A percentile compares a stretch with the other conserved stretches of the same genome.
These are phyloP conservation scores for Montipora sp. DNA, from an alignment of 64 coral and sea anemone genomes.

Conservation along the genomic window DNA sequence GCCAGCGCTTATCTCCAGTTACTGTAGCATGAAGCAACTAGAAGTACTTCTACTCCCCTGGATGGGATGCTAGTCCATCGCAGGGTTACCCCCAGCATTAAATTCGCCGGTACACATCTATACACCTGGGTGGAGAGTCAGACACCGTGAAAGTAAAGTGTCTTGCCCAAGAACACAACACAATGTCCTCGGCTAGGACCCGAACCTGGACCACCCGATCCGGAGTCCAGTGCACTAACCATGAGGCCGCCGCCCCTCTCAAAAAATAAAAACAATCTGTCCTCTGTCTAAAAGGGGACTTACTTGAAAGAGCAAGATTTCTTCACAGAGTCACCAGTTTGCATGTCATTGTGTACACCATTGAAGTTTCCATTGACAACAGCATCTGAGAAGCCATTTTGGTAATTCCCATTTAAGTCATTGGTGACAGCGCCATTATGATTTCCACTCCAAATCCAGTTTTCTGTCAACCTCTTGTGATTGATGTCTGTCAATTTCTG, in stretches of 20 bases:
- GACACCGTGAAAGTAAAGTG: no score
- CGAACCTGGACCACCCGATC: no score
- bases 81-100: no score
- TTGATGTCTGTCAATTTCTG: constrained; percentile 22
- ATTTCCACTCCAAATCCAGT: background rate
- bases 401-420: background rate
- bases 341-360: background rate
- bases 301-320: constrained; percentile 12
- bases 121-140: no score
- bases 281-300: background rate
- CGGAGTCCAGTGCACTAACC: no score
- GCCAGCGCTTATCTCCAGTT: no score
- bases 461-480: background rate
- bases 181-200: no score
- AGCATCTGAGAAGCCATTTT: background rate
- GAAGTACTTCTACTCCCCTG: no score
- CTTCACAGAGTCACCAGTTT: background rate
- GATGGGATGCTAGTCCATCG: no score
- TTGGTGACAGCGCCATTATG: background rate
- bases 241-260: background rate
- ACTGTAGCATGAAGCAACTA: no score
- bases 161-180: no score
- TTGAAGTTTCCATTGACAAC: background rate
- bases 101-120: no score
- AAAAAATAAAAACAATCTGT: background rate